Percentiles rank a stretch among this genome's conserved stretches.
Evolutionary conservation across 2,888 invertebrate species (phyloP).

Genomic region (Netelia fuscicornis): DNA sequence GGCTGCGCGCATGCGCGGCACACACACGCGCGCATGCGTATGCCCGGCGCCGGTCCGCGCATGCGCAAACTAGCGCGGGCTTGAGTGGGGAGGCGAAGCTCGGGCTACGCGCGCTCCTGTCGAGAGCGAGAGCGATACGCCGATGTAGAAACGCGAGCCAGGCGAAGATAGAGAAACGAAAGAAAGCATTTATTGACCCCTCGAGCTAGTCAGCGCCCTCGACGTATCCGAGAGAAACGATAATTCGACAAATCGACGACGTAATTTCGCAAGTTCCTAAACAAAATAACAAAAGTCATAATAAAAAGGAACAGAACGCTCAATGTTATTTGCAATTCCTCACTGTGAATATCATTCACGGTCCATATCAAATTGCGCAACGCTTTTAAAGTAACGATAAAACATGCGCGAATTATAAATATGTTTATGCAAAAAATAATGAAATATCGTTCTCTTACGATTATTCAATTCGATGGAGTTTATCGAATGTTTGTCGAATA

Average conservation of each 20-base stretch:
- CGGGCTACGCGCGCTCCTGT: slow-evolving; percentile 38
- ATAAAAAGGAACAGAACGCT: background rate
- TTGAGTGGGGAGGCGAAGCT: background rate
- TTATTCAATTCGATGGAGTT: too few species aligned
- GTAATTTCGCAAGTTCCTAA: background rate
- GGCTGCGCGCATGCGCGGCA: background rate
- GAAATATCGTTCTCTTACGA: background rate
- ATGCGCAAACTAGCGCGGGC: slow-evolving; percentile 30
- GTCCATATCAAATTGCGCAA: background rate
- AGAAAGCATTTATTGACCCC: slow-evolving; percentile 47
- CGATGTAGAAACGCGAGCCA: slow-evolving; percentile 17
- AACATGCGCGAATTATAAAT: too few species aligned
- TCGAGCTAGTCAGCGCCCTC: slow-evolving; percentile 46
- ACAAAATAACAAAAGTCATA: background rate
- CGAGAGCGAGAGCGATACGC: slow-evolving; percentile 47
- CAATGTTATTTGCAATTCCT: too few species aligned
- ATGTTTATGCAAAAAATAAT: background rate
- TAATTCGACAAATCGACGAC: background rate
- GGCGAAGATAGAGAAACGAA: slow-evolving; percentile 20
- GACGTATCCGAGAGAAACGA: slow-evolving; percentile 16
- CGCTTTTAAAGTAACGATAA: background rate
- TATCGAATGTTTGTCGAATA: too few species aligned
- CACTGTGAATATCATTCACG: background rate
- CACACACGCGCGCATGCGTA: background rate
- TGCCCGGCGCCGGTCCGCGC: background rate